Evolutionary conservation across 2,888 invertebrate genomes (phyloP).

Genomic region (Cheilosia pagana): DNA sequence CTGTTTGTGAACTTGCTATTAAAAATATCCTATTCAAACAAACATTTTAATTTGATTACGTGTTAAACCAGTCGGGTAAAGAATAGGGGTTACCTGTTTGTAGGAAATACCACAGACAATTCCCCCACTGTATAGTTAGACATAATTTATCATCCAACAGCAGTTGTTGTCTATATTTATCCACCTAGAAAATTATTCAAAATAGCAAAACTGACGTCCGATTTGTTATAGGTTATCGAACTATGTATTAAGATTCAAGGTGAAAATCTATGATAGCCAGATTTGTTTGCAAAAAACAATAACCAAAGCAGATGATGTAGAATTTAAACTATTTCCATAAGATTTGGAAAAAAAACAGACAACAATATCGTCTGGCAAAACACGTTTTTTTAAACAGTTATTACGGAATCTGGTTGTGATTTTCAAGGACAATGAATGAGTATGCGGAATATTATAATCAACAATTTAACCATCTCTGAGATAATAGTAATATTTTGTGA

Average conservation of each 20-base stretch:
- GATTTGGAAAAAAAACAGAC: neutral
- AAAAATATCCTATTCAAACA: too few relatives aligned
- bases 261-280: constrained; percentile 5
- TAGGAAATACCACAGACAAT: too few relatives aligned
- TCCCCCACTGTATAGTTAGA: too few relatives aligned
- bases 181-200: neutral
- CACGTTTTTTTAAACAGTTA: neutral
- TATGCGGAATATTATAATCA: too few relatives aligned
- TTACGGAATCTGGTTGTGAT: neutral
- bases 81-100: too few relatives aligned
- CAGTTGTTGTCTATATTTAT: neutral
- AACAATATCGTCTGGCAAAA: constrained; percentile 1
- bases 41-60: too few relatives aligned
- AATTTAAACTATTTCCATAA: constrained; percentile 5
- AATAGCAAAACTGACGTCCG: neutral
- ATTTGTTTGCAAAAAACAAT: constrained; percentile 21
- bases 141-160: neutral
- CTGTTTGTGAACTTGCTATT: too few relatives aligned
- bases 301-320: constrained; percentile 8
- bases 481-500: too few relatives aligned
- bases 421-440: neutral
- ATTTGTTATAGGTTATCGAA: constrained; percentile 39
- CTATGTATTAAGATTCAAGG: constrained; percentile 47
- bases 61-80: too few relatives aligned
- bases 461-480: too few relatives aligned